Evolutionary conservation across 2,797 vertebrate species (phyloP).

Genomic region (Takifugu rubripes): DNA sequence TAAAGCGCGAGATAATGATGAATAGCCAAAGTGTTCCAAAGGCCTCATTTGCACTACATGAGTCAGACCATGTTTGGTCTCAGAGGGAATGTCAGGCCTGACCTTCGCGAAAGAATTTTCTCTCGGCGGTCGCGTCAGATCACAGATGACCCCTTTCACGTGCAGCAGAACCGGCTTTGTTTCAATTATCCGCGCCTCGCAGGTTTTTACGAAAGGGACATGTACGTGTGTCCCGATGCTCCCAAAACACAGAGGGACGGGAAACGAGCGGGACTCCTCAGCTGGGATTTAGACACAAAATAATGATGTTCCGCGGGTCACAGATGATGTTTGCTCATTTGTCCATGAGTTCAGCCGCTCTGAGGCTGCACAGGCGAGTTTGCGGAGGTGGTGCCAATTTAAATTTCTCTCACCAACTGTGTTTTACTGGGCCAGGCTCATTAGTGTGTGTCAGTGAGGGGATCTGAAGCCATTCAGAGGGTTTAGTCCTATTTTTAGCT

Average conservation of each 20-base stretch:
- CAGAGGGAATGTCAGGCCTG: slow-evolving; percentile 58
- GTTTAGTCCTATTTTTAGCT: too few relatives aligned
- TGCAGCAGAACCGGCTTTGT: slow-evolving; percentile 53
- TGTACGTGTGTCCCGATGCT: slow-evolving; percentile 37
- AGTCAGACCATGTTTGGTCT: slow-evolving; percentile 66
- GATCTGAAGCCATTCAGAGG: too few relatives aligned
- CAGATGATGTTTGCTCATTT: neutral
- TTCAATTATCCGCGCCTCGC: slow-evolving; percentile 56
- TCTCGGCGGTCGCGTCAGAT: slow-evolving; percentile 46
- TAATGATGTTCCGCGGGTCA: neutral
- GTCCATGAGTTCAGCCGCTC: neutral
- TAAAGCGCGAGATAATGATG: slow-evolving; percentile 56
- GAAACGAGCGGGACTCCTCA: slow-evolving; percentile 14
- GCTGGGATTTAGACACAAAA: slow-evolving; percentile 7
- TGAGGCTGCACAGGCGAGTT: neutral
- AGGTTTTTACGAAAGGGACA: slow-evolving; percentile 46
- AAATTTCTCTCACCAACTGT: too few relatives aligned
- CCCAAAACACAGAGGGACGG: slow-evolving; percentile 21
- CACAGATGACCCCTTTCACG: slow-evolving; percentile 57
- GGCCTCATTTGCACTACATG: slow-evolving; percentile 72
- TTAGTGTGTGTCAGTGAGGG: too few relatives aligned
- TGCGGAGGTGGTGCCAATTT: too few relatives aligned
- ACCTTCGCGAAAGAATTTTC: slow-evolving; percentile 66
- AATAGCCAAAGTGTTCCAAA: slow-evolving; percentile 69
- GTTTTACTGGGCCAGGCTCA: too few relatives aligned